These are phyloP conservation scores for Brachyhypopomus gauderio DNA, from an alignment of 2,113 vertebrate species.

Conservation along the genomic window DNA sequence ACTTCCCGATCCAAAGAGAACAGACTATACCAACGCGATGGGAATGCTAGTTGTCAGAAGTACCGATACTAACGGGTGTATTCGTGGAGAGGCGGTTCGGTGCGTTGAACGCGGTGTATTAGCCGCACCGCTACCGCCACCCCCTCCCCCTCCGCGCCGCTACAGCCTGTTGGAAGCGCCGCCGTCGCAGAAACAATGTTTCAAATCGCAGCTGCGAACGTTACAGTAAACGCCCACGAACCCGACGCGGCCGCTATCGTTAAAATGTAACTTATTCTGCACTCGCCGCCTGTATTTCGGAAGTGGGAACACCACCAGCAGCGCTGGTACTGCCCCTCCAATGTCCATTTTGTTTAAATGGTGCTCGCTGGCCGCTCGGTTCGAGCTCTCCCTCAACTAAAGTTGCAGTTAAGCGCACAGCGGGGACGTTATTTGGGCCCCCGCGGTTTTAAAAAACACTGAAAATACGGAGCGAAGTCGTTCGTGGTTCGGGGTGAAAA, in stretches of 20 bases:
- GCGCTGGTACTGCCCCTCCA: neutral
- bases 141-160: slow-evolving; percentile 45
- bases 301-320: neutral
- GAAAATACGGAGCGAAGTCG: neutral
- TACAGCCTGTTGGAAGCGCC: slow-evolving; percentile 5
- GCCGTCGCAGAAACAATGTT: slow-evolving; percentile 32
- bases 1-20: neutral
- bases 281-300: neutral
- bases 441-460: neutral
- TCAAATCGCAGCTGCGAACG: slow-evolving; percentile 7
- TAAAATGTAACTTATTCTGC: too few relatives aligned
- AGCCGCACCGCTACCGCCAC: slow-evolving; percentile 56
- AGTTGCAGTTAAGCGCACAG: slow-evolving; percentile 3
- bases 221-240: neutral
- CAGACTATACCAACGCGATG: neutral
- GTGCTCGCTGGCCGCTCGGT: neutral
- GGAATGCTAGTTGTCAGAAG: too few relatives aligned
- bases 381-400: neutral
- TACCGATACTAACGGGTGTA: too few relatives aligned
- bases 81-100: too few relatives aligned
- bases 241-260: neutral
- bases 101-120: neutral
- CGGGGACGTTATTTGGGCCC: neutral
- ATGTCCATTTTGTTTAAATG: slow-evolving; percentile 40
- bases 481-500: neutral